Base-by-base conservation (phyloP, 37 sponge, comb jelly and placozoan genomes). In the Sycon ciliatum region DNA sequence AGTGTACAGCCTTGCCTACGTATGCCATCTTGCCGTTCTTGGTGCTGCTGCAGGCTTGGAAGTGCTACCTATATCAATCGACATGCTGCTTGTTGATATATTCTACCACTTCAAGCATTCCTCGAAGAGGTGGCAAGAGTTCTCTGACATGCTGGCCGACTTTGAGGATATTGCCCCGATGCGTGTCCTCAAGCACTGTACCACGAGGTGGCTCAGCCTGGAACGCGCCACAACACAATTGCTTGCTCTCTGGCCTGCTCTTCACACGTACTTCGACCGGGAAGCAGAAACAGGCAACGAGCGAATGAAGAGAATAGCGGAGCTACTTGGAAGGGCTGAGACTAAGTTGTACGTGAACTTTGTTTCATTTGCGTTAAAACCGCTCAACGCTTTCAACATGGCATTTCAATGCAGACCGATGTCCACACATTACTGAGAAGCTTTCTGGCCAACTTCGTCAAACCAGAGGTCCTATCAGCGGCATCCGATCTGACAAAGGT, bases 181-280 rank as follows among this genome's bases (percentile, higher is more conserved):
- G 63, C 7, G 29, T 20, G 24, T 60, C 9, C 9, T 60, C 16
- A 60, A 60, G 63, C 63, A 60, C 16, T 60, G 29, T n/a, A 60
- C 63, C 7, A 60, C 63, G 6, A 11, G 63, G 23, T 79, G 80
- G 80, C 54, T 80, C 35, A 74, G 70, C 33, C 29, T 80, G 54
- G 40, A 73, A 40, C 49, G 49, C 13, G 9, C 13, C 13, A 9
- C 13, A 13, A 42, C 9, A 42, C 49, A 13, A 42, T 13, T 42
- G 9, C 9, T 42, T 42, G 49, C 9, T 42, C 49, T 18, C 13
- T 42, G 49, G 49, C 9, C 49, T 42, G 49, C 49, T 42, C 49
- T 42, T 13, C 13, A 42, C 49, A 18, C 13, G 9, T 42, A 42
- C 49, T 42, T 42, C 13, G 49, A 42, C 13, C 9, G 13, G 13